Conservation (phyloP, 2,888 invertebrate genomes). For the Nezara viridula region DNA sequence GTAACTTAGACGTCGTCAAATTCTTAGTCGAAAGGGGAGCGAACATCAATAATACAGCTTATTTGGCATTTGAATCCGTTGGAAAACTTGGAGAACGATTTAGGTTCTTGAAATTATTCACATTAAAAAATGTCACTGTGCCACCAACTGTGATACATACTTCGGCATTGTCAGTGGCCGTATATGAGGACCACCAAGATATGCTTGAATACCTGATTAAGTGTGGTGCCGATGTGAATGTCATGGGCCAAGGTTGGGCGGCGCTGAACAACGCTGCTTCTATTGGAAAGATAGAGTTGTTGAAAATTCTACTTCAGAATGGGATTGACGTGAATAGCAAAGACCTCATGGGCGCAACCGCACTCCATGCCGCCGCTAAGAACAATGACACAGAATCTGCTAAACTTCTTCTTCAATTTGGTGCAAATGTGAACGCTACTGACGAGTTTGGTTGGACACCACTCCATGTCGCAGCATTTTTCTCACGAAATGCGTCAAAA, state of each 20-base stretch:
- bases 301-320: background rate
- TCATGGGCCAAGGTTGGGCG: slow-evolving; percentile 23
- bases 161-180: background rate
- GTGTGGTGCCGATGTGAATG: slow-evolving; percentile 19
- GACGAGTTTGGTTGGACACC: slow-evolving; percentile 43
- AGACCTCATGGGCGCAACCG: background rate
- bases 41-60: slow-evolving; percentile 10
- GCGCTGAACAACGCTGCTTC: background rate
- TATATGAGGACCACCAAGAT: background rate
- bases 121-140: background rate
- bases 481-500: background rate
- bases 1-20: slow-evolving; percentile 14
- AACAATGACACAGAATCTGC: background rate
- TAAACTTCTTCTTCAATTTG: background rate
- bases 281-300: background rate
- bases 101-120: background rate
- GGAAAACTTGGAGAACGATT: background rate
- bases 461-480: slow-evolving; percentile 47
- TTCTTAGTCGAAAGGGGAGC: background rate
- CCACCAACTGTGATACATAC: background rate
- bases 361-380: slow-evolving; percentile 16
- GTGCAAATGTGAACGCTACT: background rate
- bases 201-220: background rate
- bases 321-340: slow-evolving; percentile 11
- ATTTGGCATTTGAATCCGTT: background rate